Percentiles rank a stretch among this genome's conserved stretches.
These are phyloP conservation scores for Caenorhabditis briggsae DNA, from an alignment of 1,140 invertebrate species.

Conservation along the genomic window DNA sequence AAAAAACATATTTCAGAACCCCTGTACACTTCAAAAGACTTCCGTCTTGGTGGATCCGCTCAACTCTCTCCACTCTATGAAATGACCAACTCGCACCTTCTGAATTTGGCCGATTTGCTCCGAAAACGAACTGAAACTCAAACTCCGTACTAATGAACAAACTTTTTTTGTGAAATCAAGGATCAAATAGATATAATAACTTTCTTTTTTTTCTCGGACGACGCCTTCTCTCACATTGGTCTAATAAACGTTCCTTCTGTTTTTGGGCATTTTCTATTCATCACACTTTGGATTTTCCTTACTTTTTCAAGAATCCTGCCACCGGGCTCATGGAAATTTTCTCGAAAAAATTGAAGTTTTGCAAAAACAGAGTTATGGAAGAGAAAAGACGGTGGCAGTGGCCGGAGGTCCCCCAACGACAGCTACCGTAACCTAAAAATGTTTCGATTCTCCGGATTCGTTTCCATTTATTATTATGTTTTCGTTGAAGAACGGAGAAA, in stretches of 20 bases:
- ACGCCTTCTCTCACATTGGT: conserved; percentile 12
- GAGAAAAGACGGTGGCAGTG: no score
- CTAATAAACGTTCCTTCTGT: conserved; percentile 28
- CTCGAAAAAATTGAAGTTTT: no score
- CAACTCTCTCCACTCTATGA: conserved; percentile 38
- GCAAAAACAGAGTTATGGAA: no score
- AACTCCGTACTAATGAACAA: conserved; percentile 3
- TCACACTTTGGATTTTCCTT: no score
- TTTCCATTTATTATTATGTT: no score
- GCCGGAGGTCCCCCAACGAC: no score
- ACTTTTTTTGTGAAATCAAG: background rate
- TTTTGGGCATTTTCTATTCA: background rate
- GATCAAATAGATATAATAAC: background rate
- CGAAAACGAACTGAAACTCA: conserved; percentile 41
- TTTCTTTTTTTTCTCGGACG: background rate
- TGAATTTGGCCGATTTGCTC: conserved; percentile 37
- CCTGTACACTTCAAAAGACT: conserved; percentile 15
- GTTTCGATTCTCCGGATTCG: no score
- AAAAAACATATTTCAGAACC: background rate
- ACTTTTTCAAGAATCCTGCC: no score
- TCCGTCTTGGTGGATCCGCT: conserved; percentile 6
- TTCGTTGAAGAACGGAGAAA: no score
- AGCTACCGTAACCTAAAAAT: no score
- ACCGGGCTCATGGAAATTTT: no score
- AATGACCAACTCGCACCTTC: conserved; percentile 48